These are phyloP conservation scores for Fundulus diaphanus DNA, from an alignment of 2,797 vertebrate species.

Conservation along the genomic window DNA sequence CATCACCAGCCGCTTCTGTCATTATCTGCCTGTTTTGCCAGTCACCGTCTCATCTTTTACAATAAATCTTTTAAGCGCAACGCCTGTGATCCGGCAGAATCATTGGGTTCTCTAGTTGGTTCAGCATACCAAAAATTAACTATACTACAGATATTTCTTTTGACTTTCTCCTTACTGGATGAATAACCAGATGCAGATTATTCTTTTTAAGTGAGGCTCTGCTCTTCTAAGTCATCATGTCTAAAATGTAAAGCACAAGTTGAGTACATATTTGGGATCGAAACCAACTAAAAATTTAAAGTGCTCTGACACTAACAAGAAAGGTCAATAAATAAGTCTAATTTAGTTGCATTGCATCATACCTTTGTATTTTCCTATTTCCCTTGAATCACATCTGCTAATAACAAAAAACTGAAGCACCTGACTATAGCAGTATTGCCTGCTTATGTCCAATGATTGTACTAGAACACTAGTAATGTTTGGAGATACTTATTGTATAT, in stretches of 20 bases:
- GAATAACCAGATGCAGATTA: neutral
- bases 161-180: neutral
- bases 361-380: neutral
- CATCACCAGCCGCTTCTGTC: no score
- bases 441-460: neutral
- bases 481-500: neutral
- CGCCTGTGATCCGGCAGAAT: no score
- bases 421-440: neutral
- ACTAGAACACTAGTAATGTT: neutral
- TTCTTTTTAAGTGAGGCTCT: neutral
- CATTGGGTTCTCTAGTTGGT: no score
- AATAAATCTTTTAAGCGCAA: no score
- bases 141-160: neutral
- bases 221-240: neutral
- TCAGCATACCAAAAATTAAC: no score
- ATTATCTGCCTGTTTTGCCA: no score
- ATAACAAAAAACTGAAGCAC: neutral
- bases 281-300: neutral
- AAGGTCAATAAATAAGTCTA: neutral
- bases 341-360: neutral
- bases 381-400: neutral
- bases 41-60: no score
- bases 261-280: neutral
- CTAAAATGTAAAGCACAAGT: neutral
- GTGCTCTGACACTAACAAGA: neutral